Evolutionary conservation across 2,888 invertebrate species (phyloP).

Genomic region (Phytoseiulus persimilis): DNA sequence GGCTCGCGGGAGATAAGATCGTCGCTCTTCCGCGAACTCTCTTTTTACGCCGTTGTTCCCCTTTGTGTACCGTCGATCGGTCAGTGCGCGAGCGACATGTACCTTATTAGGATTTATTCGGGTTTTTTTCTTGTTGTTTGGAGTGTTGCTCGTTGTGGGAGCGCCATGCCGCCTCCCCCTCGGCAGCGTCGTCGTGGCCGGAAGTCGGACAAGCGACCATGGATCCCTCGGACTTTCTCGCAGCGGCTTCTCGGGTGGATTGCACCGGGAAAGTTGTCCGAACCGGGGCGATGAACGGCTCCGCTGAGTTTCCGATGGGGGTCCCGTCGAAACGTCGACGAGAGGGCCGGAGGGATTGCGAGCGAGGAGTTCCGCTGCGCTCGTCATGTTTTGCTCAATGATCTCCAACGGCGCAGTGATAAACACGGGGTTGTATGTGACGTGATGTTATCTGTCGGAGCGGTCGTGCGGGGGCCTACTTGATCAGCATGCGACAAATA

Average conservation of each 20-base stretch:
- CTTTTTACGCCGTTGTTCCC: not conserved
- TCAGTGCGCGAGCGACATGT: not conserved
- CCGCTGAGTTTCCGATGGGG: too few relatives aligned
- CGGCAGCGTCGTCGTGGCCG: not conserved
- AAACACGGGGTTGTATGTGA: not conserved
- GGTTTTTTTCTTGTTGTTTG: not conserved
- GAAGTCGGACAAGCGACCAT: not conserved
- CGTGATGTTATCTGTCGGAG: not conserved
- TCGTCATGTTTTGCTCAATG: not conserved
- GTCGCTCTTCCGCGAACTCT: too few relatives aligned
- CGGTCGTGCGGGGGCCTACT: not conserved
- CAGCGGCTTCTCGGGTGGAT: not conserved
- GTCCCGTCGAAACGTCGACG: too few relatives aligned
- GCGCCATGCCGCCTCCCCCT: not conserved
- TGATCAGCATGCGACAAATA: conserved; percentile 5
- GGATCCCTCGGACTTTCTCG: not conserved
- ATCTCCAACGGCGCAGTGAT: not conserved
- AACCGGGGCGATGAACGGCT: too few relatives aligned
- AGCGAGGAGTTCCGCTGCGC: not conserved
- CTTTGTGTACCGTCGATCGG: not conserved
- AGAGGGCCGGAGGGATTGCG: too few relatives aligned
- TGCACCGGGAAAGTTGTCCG: too few relatives aligned
- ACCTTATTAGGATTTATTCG: conserved; percentile 5
- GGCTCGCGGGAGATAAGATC: not conserved
- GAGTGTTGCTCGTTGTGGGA: not conserved